Evolutionary conservation across 2,113 vertebrate genomes (phyloP).

Genomic region (Eupsittula cactorum): DNA sequence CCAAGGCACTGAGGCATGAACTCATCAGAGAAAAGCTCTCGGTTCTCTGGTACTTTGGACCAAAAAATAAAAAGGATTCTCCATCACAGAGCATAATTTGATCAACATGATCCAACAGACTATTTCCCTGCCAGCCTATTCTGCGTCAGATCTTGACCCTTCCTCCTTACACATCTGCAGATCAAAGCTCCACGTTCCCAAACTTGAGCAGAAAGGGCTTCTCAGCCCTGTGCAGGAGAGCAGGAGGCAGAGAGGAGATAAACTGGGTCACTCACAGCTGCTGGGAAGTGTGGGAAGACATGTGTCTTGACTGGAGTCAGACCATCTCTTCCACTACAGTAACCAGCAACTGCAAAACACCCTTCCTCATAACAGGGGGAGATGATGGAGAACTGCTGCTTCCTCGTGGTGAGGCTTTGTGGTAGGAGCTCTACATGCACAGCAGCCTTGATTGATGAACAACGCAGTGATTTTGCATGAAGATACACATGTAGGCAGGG

Average conservation of each 20-base stretch:
- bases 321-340: fast-evolving
- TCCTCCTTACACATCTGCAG: constrained; percentile 15
- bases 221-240: background rate
- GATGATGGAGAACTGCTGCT: background rate
- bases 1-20: background rate
- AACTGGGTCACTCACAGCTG: background rate
- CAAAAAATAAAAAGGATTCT: background rate
- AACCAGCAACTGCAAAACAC: background rate
- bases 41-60: background rate
- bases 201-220: background rate
- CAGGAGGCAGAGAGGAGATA: background rate
- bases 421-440: fast-evolving
- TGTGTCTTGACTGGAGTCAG: background rate
- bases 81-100: background rate
- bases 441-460: background rate
- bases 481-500: background rate
- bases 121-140: background rate
- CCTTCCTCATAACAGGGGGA: background rate
- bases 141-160: constrained; percentile 11
- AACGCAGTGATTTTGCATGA: background rate
- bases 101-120: constrained; percentile 5
- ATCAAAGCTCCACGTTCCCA: constrained; percentile 24
- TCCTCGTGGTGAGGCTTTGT: background rate
- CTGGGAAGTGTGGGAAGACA: constrained; percentile 18
- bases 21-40: constrained; percentile 25